Evolutionary conservation across 1,140 invertebrate genomes (phyloP), one percentile per base, ranked within the genome.

Genomic region (Contarinia nasturtii): DNA sequence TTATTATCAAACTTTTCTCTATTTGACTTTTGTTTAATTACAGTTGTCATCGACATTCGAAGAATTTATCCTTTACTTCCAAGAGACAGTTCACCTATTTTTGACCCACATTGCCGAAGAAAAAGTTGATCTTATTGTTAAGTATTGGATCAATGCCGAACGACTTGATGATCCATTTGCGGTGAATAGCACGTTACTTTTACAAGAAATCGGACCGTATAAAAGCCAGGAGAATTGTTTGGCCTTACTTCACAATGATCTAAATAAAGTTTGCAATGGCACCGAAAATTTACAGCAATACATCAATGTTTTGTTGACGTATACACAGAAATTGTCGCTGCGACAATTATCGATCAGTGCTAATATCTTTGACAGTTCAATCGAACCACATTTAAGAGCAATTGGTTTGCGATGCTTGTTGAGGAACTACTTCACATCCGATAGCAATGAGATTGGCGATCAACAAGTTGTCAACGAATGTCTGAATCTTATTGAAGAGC

Each of bases 351-450:
- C 27, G 27, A 27, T 27, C 4, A 27, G 27, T 27, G 27, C 27
- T 3, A 27, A 27, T 27, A 27, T 27, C 5, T n/a, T 38, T 14
- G 36, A 5, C 14, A 17, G 15, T 38, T 38, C 36, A 38, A 14
- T 38, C 12, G 36, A 38, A 38, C 15, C 12, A 14, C 36, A 38
- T 17, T 14, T 0, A 52, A 15, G 55, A 60, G n/a, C 27, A 46
- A 12, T 48, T 62, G 36, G 18, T 14, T 15, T 43, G 15, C 20
- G 53, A 19, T 51, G 48, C 17, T 45, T 62, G 1, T 18, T 63
- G 5, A 57, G 65, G 2, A 60, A 60, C 21, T 60, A 61, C 41
- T 56, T 56, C 18, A 44, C 58, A 1, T 54, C 54, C 3, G 54
- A 68, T 17, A 14, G 50, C 1, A 63, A 63, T 48, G 53, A 57